phyloP scores from a whole-genome alignment of 2,888 invertebrate genomes.

The Aethes cnicana region DNA sequence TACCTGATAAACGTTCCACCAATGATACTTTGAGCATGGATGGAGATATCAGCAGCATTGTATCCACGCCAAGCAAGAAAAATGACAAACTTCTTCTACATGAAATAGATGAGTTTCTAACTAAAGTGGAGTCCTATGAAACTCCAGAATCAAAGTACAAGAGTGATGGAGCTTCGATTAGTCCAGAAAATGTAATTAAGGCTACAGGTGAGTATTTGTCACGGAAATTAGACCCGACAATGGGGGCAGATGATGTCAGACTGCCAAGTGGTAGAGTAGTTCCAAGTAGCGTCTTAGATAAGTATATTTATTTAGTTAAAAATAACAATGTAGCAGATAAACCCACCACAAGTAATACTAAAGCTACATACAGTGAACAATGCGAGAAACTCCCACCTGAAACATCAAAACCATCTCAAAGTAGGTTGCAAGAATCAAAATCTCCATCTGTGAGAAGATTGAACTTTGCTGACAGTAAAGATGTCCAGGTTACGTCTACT shows the following conservation, averaged over 20 bases:
- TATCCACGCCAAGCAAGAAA: slow-evolving; percentile 72
- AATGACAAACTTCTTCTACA: slow-evolving; percentile 69
- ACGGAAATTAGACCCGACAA: slow-evolving; percentile 59
- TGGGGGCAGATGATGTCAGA: slow-evolving; percentile 50
- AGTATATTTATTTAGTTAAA: slow-evolving; percentile 74
- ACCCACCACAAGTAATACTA: slow-evolving; percentile 40
- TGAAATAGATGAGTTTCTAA: slow-evolving; percentile 77
- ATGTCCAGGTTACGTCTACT: slow-evolving; percentile 71
- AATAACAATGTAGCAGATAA: slow-evolving; percentile 44
- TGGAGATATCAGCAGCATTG: slow-evolving; percentile 73
- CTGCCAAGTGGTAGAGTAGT: slow-evolving; percentile 65
- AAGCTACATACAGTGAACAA: slow-evolving; percentile 38
- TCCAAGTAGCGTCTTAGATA: slow-evolving; percentile 62
- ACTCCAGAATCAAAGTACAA: slow-evolving; percentile 61
- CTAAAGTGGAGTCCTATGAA: slow-evolving; percentile 72
- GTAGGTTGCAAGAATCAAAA: slow-evolving; percentile 42
- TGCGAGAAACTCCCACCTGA: slow-evolving; percentile 18
- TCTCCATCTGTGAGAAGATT: slow-evolving; percentile 62
- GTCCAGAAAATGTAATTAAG: slow-evolving; percentile 66
- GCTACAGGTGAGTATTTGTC: slow-evolving; percentile 68
- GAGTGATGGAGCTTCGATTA: slow-evolving; percentile 42
- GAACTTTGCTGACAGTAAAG: slow-evolving; percentile 64
- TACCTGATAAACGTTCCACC: slow-evolving; percentile 28
- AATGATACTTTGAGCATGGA: slow-evolving; percentile 71
- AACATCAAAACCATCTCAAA: slow-evolving; percentile 11